Conservation (phyloP, 2,888 invertebrate genomes). For the Apotomis capreana region DNA sequence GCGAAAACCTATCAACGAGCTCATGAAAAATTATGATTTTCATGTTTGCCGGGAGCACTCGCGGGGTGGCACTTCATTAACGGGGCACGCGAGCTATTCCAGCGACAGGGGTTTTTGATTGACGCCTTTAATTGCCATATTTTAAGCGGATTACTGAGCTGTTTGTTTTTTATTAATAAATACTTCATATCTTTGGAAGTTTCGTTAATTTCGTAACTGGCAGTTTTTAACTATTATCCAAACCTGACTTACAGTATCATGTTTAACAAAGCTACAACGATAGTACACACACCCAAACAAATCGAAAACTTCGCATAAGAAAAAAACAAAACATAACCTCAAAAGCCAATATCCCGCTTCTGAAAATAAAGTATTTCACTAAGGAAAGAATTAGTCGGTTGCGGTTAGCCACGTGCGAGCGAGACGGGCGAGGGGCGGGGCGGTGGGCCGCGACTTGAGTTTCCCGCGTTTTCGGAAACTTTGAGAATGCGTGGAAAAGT, state of each 20-base stretch:
- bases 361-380: constrained; percentile 28
- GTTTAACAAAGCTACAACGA: not conserved
- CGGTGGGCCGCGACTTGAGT: constrained; percentile 66
- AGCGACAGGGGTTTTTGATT: constrained; percentile 57
- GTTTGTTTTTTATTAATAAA: constrained; percentile 46
- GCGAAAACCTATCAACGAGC: constrained; percentile 83
- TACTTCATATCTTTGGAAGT: constrained; percentile 8
- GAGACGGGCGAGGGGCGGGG: constrained; percentile 54
- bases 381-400: constrained; percentile 52
- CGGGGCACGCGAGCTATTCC: constrained; percentile 67
- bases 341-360: constrained; percentile 5
- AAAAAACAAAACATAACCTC: not conserved
- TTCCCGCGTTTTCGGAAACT: constrained; percentile 71
- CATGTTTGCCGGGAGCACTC: constrained; percentile 65
- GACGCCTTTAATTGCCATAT: constrained; percentile 55
- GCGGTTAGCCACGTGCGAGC: constrained; percentile 68
- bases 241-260: not conserved
- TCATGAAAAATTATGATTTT: constrained; percentile 83
- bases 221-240: not conserved
- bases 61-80: constrained; percentile 73
- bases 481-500: constrained; percentile 26
- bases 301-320: not conserved
- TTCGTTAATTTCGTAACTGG: not conserved
- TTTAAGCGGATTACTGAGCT: constrained; percentile 44
- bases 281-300: not conserved